These are phyloP conservation scores for Pseudochirops cupreus DNA, from an alignment of 2,797 vertebrate genomes.

Conservation along the genomic window DNA sequence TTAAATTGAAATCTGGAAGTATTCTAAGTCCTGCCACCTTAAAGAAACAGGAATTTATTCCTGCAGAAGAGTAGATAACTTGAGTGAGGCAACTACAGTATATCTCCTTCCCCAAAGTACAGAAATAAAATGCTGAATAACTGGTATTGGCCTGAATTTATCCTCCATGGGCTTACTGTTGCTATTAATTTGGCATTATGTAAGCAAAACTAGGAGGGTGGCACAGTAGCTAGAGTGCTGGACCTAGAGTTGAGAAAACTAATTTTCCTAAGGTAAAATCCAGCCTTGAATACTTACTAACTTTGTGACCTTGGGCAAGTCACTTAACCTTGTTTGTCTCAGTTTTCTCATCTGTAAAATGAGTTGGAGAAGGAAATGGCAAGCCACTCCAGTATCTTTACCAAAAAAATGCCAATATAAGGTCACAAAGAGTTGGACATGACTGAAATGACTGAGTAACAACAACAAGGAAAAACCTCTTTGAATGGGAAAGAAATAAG, in stretches of 20 bases:
- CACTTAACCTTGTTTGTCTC: no score
- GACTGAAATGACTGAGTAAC: no score
- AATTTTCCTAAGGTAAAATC: background rate
- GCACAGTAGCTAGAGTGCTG: background rate
- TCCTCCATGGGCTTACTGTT: slow-evolving; percentile 65
- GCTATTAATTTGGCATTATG: slow-evolving; percentile 70
- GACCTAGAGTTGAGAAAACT: background rate
- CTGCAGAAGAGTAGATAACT: slow-evolving; percentile 37
- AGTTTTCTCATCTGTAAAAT: no score
- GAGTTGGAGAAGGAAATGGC: no score
- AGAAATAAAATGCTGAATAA: slow-evolving; percentile 56
- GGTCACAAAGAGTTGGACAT: no score
- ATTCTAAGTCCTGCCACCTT: background rate
- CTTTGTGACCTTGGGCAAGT: background rate
- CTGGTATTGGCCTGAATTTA: slow-evolving; percentile 60
- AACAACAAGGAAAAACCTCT: background rate
- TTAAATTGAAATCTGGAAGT: slow-evolving; percentile 31
- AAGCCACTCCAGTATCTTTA: no score
- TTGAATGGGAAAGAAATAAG: slow-evolving; percentile 67
- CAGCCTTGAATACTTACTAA: background rate
- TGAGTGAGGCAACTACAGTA: slow-evolving; percentile 49
- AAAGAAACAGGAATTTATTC: slow-evolving; percentile 22
- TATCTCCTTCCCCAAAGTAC: slow-evolving; percentile 24
- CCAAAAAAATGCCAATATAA: no score
- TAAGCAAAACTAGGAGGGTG: slow-evolving; percentile 55